Evolutionary conservation across 2,113 vertebrate genomes (phyloP).

Genomic region (Anoura caudifer): DNA sequence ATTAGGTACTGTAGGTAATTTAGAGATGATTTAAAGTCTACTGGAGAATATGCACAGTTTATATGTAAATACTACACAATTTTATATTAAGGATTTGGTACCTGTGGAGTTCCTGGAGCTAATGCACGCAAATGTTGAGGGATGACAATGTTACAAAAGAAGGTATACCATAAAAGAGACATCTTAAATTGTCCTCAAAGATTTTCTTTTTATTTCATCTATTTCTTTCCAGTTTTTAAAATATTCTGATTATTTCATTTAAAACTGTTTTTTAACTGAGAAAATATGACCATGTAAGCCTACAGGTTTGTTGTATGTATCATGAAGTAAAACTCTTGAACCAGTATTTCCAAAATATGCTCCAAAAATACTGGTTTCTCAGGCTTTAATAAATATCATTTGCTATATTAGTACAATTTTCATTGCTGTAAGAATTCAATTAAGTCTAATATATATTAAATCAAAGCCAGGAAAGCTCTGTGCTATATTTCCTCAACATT

Average conservation of each 20-base stretch:
- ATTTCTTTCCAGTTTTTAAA: background rate
- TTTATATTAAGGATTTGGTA: background rate
- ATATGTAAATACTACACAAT: background rate
- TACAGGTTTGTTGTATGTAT: background rate
- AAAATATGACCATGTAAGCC: background rate
- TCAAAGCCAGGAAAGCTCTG: background rate
- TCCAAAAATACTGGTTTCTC: background rate
- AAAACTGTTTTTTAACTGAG: background rate
- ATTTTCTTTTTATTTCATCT: background rate
- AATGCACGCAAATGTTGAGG: background rate
- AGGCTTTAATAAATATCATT: background rate
- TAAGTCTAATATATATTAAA: background rate
- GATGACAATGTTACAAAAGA: background rate
- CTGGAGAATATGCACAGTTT: background rate
- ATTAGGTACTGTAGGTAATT: background rate
- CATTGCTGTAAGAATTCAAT: background rate
- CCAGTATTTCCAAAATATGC: background rate
- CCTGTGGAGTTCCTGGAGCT: background rate
- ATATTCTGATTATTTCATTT: background rate
- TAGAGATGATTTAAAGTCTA: background rate
- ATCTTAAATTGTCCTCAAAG: background rate
- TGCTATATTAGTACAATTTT: background rate
- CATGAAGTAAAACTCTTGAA: background rate
- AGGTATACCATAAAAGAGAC: background rate
- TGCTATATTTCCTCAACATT: background rate